These are phyloP conservation scores for Oxyruncus cristatus DNA, from an alignment of 2,113 vertebrate genomes.

Conservation along the genomic window DNA sequence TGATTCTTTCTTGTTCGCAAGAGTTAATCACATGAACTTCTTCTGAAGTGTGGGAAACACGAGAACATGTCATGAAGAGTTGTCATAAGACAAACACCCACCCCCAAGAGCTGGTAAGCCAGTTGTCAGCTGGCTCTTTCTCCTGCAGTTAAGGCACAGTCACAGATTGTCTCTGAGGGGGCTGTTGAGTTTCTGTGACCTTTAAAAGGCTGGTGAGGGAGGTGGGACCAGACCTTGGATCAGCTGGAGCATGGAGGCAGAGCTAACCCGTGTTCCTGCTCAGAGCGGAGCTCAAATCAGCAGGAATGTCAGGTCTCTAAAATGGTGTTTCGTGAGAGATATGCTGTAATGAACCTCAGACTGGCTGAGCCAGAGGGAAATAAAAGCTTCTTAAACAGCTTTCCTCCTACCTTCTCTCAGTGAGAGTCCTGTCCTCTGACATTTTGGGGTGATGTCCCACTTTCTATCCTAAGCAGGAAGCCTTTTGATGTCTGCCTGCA, in stretches of 20 bases:
- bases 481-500: neutral
- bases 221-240: neutral
- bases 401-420: neutral
- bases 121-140: neutral
- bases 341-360: neutral
- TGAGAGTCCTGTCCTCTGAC: neutral
- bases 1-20: rapidly evolving
- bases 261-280: neutral
- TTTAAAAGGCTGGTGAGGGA: neutral
- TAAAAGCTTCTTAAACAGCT: neutral
- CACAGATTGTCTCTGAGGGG: neutral
- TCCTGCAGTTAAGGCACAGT: neutral
- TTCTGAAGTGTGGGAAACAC: neutral
- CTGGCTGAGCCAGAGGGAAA: neutral
- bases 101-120: neutral
- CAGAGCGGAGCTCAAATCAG: neutral
- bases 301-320: neutral
- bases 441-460: neutral
- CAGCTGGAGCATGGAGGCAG: neutral
- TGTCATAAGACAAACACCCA: neutral
- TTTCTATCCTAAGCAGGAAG: neutral
- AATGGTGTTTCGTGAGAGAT: neutral
- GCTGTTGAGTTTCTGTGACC: neutral
- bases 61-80: neutral
- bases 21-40: neutral